Evolutionary conservation across 2,888 invertebrate genomes (phyloP), one percentile per base, ranked within the genome.

Genomic region (Ectobius pallidus): DNA sequence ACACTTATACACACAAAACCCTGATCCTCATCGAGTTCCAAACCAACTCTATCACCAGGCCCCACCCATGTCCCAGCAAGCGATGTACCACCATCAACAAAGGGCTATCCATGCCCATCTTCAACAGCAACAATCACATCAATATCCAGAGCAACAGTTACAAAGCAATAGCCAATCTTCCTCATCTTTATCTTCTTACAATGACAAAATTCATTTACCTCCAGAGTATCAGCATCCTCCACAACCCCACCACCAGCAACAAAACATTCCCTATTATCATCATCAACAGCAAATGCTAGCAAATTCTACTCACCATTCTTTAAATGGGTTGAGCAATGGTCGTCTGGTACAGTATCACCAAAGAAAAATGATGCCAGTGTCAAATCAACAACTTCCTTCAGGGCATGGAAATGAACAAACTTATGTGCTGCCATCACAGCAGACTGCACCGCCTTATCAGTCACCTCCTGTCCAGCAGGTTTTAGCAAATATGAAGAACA

Each of bases 381-480:
- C 34, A 32, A n/a, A 20, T 11, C 68, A 58, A 61, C 62, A 42
- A 32, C 16, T n/a, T 16, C 9, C 34, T n/a, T 27, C n/a, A 6
- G 32, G 18, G 18, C 32, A 34, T 3, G 20, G 27, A 34, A 39
- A 30, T 27, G 16, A 39, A 14, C 58, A 25, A 42, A n/a, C 72
- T 39, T 52, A 46, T 16, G n/a, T 22, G 27, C 34, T 46, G 22
- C 49, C 16, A 32, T 9, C 72, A 30, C 70, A 69, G 18, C 30
- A 18, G 49, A 52, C 42, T 2, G 77, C 75, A 74, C 84, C 86
- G 2, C 88, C 90, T 0, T 91, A 92, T 78, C 91, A 91, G 81
- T 90, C 88, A 78, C 84, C 88, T 44, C 87, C 88, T 4, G 85
- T 86, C 4, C 84, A 88, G 9, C 89, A 91, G 18, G 49, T 63